Evolutionary conservation across 2,797 vertebrate species (phyloP).

Genomic region (Spinibarbus caldwelli): DNA sequence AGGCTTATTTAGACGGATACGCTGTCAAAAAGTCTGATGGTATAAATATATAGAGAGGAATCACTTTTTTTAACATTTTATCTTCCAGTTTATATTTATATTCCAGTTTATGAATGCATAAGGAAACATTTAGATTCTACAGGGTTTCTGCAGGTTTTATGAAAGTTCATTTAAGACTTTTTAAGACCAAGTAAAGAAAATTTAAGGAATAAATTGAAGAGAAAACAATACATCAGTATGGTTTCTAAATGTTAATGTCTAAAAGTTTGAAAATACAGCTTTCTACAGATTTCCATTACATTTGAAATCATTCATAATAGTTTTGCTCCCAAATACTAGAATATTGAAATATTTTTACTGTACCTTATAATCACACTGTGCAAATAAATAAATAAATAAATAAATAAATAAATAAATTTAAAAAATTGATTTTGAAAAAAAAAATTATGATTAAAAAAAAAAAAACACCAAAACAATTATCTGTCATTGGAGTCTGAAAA

Average conservation of each 20-base stretch:
- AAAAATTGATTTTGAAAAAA: no score
- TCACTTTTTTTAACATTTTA: background rate
- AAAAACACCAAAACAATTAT: no score
- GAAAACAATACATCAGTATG: background rate
- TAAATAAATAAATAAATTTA: no score
- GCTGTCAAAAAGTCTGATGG: background rate
- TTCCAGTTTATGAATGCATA: background rate
- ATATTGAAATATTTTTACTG: no score
- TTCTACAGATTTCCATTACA: no score
- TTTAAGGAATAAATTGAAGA: background rate
- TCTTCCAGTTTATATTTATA: background rate
- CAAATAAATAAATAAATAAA: no score
- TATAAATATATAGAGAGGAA: background rate
- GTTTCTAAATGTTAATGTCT: background rate
- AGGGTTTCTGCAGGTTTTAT: background rate
- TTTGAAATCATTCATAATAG: no score
- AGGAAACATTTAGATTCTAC: background rate
- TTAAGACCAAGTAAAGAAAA: background rate
- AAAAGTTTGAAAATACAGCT: background rate
- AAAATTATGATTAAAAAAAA: no score
- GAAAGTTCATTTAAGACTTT: background rate
- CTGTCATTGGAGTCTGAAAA: no score
- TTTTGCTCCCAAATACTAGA: no score
- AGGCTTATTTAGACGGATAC: constrained; percentile 15
- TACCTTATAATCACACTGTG: no score